Base-by-base conservation (phyloP, 2,113 vertebrate genomes). In the Suricata suricatta region DNA sequence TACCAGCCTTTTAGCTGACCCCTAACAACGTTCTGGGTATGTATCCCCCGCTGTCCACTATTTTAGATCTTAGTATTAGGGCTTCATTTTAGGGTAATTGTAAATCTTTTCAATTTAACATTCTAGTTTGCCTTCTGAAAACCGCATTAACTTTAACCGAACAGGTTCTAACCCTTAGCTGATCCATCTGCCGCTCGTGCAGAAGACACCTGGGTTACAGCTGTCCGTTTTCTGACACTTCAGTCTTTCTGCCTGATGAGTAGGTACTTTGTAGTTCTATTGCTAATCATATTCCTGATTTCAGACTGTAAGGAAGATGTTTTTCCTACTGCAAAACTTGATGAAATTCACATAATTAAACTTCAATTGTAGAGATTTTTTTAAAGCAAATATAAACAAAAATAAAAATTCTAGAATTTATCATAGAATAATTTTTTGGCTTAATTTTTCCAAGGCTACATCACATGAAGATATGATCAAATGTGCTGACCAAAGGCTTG, bases 381-480 rank as follows among this genome's bases (percentile, higher is more conserved):
- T 63, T 52, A 71, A 76, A 35, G 17, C 2, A 60, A 79, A 69
- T 66, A 31, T 14, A 68, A 91, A 57, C 4, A 80, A n/a, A 83
- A 72, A 74, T 64, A 74, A 60, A 90, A 54, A 68, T 81, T 25
- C 31, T 90, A 88, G 19, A 88, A 88, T 90, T 21, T 74, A 74
- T 82, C 38, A 80, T 60, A 88, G 44, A 80, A 87, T 94, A 69
- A 88, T 64, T 84, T 47, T 47, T 79, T 50, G 88, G 64, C 31
- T 96, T 97, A 33, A 95, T 95, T 96, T 96, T 90, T 91, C 72
- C 89, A 92, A 98, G 97, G 87, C 97, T 90, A 74, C 72, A 19
- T 98, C 97, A 27, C 97, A 97, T 47, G 97, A 98, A 72, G 98
- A 98, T 93, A 98, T 97, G 21, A 98, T 96, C 7, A 33, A 96